Evolutionary conservation across 2,113 vertebrate genomes (phyloP), one percentile per base, ranked within the genome.

Genomic region (Cromileptes altivelis): DNA sequence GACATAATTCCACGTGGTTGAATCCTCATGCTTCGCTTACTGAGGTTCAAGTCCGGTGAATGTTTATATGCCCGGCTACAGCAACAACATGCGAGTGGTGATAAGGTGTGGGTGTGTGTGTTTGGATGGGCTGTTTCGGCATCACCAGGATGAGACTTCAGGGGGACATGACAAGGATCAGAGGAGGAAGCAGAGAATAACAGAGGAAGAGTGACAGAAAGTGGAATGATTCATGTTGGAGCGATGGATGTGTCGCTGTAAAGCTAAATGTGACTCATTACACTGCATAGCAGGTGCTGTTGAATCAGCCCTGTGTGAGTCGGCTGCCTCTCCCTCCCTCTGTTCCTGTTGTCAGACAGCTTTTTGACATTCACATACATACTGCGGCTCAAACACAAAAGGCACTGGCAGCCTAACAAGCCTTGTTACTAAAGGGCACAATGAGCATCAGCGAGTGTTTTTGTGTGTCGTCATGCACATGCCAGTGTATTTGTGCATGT

Each of bases 261-360:
- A 81, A 71, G 64, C 61, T 77, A 49, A 37, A 87, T 27, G 84
- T 85, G 87, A 90, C 72, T 94, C 84, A 87, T 58, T 75, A 14
- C 19, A 71, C 47, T 56, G 74, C 7, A 53, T n/a, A 57, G 70
- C 57, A 86, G 84, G 83, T 80, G 85, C 55, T 57, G 81, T 61
- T 63, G 63, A 90, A 86, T 83, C 69, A 69, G 64, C 37, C 74
- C 12, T 70, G 58, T 81, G 27, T 40, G 45, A 74, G 42, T 52
- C 52, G 4, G 45, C 74, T 37, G 62, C 62, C 50, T 78, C 70
- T 67, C 70, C 62, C 75, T 50, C 40, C 70, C 71, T 67, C 70
- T 55, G 45, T 58, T 68, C 42, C 18, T 6, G 49, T 37, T 73
- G 67, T 52, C 71, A 33, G 57, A 47, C 50, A 56, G 52, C 73